Conservation (phyloP, 2,888 invertebrate species). For the Eubasilissa splendida region DNA sequence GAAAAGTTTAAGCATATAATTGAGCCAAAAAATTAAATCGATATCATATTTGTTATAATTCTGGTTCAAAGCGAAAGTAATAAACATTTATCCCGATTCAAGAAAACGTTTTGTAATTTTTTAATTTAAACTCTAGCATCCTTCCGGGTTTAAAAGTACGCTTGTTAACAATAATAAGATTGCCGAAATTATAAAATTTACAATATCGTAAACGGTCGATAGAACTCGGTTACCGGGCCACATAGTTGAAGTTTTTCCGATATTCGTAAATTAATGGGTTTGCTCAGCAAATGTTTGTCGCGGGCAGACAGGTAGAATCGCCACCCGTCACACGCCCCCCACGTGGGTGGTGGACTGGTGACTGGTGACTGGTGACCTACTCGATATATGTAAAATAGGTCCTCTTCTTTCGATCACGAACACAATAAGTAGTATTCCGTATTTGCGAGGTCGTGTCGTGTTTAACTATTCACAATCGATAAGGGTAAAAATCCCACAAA, state of each 20-base stretch:
- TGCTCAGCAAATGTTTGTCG: slow-evolving; percentile 17
- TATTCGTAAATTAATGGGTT: slow-evolving; percentile 10
- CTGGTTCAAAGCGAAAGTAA: no score
- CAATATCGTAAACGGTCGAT: neutral
- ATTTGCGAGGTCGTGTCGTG: neutral
- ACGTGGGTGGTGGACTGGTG: slow-evolving; percentile 3
- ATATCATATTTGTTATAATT: no score
- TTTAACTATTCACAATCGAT: neutral
- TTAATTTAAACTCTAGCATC: no score
- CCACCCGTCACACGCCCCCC: neutral
- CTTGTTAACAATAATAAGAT: no score
- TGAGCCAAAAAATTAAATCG: no score
- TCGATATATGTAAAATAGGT: neutral
- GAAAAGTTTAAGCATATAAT: no score
- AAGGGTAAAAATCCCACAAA: neutral
- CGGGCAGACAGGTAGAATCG: neutral
- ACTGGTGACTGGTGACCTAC: slow-evolving; percentile 17
- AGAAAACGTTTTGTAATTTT: no score
- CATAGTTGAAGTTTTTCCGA: slow-evolving; percentile 12
- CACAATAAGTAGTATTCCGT: slow-evolving; percentile 17
- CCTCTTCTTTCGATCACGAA: slow-evolving; percentile 1
- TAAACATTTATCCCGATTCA: no score
- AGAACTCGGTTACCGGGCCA: slow-evolving; percentile 20
- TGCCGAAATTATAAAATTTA: no score
- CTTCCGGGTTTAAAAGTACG: no score